phyloP scores from a whole-genome alignment of 2,888 invertebrate species.

The Tachina grossa region DNA sequence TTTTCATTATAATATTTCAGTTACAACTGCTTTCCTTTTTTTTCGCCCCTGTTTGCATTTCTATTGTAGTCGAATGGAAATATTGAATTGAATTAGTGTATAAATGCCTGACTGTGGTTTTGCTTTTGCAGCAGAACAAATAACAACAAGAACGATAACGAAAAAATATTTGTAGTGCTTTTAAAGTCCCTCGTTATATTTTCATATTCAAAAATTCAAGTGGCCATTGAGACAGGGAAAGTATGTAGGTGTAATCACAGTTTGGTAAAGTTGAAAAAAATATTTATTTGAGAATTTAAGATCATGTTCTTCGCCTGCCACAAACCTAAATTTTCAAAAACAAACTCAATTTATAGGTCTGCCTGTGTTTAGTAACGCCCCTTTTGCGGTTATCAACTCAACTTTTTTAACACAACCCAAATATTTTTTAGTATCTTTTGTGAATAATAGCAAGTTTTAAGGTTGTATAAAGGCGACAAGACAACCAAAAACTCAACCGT shows the following conservation, averaged over 20 bases:
- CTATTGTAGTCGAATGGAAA: slow-evolving; percentile 10
- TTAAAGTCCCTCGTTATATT: slow-evolving; percentile 65
- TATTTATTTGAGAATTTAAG: background rate
- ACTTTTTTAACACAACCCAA: too few species aligned
- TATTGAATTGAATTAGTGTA: slow-evolving; percentile 45
- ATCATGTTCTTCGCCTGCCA: too few species aligned
- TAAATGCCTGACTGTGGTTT: slow-evolving; percentile 54
- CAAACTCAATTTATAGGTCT: too few species aligned
- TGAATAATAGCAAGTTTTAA: too few species aligned
- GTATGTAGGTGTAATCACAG: slow-evolving; percentile 29
- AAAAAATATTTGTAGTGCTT: slow-evolving; percentile 29
- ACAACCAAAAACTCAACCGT: too few species aligned
- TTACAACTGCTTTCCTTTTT: background rate
- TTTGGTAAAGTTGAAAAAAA: background rate
- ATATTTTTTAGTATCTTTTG: too few species aligned
- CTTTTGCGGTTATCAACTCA: too few species aligned
- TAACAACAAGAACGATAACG: background rate
- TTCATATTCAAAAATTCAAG: slow-evolving; percentile 69
- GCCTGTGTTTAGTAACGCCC: too few species aligned
- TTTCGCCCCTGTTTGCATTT: background rate
- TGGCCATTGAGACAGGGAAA: slow-evolving; percentile 67
- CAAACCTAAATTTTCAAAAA: too few species aligned
- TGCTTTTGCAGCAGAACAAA: slow-evolving; percentile 22
- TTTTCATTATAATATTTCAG: slow-evolving; percentile 18
- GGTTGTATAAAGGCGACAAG: too few species aligned